Conservation (phyloP, 2,113 vertebrate genomes). For the Pantherophis guttatus region DNA sequence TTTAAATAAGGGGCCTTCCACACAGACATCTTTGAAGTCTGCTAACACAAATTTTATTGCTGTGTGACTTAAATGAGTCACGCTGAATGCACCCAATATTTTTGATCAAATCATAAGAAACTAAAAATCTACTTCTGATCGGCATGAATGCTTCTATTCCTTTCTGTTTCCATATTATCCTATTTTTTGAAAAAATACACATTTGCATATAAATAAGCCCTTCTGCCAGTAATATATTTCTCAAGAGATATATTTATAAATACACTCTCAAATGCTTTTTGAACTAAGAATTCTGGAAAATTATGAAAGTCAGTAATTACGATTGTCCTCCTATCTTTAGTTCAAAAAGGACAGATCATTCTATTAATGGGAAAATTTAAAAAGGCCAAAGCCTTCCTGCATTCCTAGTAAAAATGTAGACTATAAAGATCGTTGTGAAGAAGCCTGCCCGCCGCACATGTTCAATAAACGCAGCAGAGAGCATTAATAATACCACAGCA, state of each 20-base stretch:
- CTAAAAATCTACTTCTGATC: neutral
- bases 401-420: too few relatives aligned
- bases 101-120: neutral
- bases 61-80: neutral
- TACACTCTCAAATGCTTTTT: neutral
- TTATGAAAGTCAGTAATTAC: neutral
- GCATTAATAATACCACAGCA: neutral
- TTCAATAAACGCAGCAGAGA: conserved; percentile 14
- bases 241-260: neutral
- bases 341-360: neutral
- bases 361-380: neutral
- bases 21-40: neutral
- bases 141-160: neutral
- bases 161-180: neutral
- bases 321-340: neutral
- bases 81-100: neutral
- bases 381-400: neutral
- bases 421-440: neutral
- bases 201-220: neutral
- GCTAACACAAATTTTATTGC: neutral
- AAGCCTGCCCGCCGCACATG: accelerated
- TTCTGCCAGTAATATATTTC: neutral
- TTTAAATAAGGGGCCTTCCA: neutral
- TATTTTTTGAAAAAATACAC: neutral
- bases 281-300: neutral